Evolutionary conservation across 2,797 vertebrate genomes (phyloP).

Genomic region (Sebastes hubbsi): DNA sequence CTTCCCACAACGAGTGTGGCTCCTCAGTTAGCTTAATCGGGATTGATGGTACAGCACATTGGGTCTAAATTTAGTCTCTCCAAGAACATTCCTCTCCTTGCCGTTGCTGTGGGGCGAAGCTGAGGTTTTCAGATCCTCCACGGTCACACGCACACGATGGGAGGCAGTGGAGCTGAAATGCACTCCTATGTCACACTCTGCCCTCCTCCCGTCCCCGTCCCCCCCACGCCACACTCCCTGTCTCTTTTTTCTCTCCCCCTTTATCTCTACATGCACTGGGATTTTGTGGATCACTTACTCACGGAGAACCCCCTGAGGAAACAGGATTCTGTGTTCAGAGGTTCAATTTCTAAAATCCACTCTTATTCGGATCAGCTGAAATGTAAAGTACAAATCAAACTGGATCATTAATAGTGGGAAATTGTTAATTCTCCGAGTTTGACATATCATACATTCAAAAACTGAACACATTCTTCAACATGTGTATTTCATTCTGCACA

Average conservation of each 20-base stretch:
- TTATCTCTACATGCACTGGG: constrained; percentile 62
- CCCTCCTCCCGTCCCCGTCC: neutral
- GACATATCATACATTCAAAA: constrained; percentile 10
- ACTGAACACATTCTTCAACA: constrained; percentile 3
- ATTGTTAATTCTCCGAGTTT: constrained; percentile 31
- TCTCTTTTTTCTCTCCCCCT: constrained; percentile 26
- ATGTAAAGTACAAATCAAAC: constrained; percentile 47
- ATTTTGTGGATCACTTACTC: constrained; percentile 72
- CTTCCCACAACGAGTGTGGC: constrained; percentile 51
- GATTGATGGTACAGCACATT: constrained; percentile 79
- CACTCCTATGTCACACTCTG: constrained; percentile 63
- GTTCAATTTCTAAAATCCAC: constrained; percentile 60
- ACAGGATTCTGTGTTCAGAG: constrained; percentile 46
- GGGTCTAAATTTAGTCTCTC: constrained; percentile 78
- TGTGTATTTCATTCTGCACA: neutral
- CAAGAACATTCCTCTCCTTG: constrained; percentile 70
- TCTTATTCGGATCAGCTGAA: constrained; percentile 42
- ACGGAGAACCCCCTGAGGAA: constrained; percentile 53
- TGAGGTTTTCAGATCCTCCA: constrained; percentile 72
- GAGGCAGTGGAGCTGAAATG: constrained; percentile 75
- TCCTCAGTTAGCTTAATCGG: constrained; percentile 67
- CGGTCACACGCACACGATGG: constrained; percentile 66
- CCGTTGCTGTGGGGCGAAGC: constrained; percentile 71
- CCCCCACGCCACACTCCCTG: constrained; percentile 9
- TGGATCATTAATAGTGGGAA: constrained; percentile 45